Percentiles rank a stretch among this genome's conserved stretches.
Evolutionary conservation across 2,888 invertebrate species (phyloP).

Genomic region (Eristalis intricaria): DNA sequence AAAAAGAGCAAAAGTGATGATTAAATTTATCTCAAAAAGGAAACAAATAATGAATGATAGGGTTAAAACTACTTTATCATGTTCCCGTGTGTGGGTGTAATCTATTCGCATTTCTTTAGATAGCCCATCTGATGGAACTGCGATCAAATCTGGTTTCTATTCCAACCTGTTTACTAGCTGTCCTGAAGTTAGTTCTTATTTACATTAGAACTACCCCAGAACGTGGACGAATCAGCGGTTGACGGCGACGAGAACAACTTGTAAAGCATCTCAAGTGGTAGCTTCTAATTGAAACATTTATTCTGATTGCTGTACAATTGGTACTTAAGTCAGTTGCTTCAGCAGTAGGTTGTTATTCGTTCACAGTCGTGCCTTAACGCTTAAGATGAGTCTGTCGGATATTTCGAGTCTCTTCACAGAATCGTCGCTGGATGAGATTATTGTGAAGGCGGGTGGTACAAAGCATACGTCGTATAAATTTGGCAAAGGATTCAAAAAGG

Average conservation of each 20-base stretch:
- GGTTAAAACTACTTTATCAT: not conserved
- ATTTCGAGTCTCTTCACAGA: constrained; percentile 81
- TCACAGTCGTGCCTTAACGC: not conserved
- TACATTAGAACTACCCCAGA: not conserved
- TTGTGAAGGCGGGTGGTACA: constrained; percentile 78
- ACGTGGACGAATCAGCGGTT: constrained; percentile 54
- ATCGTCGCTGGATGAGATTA: constrained; percentile 80
- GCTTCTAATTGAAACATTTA: not conserved
- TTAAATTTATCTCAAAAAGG: not conserved
- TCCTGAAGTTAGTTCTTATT: not conserved
- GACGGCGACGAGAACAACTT: constrained; percentile 6
- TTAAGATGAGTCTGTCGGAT: constrained; percentile 75
- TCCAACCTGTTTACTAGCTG: not conserved
- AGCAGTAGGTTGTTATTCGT: not conserved
- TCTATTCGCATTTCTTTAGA: not conserved
- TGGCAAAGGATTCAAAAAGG: constrained; percentile 83
- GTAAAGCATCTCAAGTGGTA: constrained; percentile 26
- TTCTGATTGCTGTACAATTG: not conserved
- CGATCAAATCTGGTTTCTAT: not conserved
- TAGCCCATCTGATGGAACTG: not conserved
- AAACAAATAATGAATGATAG: not conserved
- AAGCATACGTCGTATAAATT: constrained; percentile 81
- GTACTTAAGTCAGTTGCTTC: constrained; percentile 14
- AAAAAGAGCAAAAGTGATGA: not conserved
- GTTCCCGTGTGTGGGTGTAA: too few relatives aligned